Conservation (phyloP, 2,113 vertebrate species). For the Eurypyga helias region DNA sequence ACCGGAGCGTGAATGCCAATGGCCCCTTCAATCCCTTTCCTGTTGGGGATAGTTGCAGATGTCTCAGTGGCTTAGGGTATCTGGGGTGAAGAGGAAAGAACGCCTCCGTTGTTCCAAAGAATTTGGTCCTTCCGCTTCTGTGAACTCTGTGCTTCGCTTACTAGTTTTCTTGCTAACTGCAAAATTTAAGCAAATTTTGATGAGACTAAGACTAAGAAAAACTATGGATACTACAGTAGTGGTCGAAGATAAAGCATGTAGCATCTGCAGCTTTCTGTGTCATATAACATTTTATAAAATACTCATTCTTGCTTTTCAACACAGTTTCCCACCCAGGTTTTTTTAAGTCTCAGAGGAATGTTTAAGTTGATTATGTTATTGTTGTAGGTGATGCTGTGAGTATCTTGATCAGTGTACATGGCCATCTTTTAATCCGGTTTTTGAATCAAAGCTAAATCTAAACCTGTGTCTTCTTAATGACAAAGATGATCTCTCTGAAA, state of each 20-base stretch:
- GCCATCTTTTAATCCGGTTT: background rate
- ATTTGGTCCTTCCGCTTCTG: background rate
- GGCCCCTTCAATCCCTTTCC: background rate
- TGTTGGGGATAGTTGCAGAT: background rate
- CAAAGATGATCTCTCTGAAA: background rate
- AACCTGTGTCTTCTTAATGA: background rate
- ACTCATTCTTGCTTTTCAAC: background rate
- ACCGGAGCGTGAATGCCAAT: background rate
- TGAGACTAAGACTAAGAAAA: background rate
- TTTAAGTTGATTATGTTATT: background rate
- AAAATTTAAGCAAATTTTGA: background rate
- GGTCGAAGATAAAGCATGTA: background rate
- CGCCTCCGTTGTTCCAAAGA: accelerated
- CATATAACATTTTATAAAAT: background rate
- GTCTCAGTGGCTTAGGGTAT: background rate
- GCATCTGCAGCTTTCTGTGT: background rate
- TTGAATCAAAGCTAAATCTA: background rate
- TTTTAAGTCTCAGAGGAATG: background rate
- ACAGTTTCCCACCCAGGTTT: background rate
- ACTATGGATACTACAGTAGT: background rate
- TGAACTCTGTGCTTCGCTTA: background rate
- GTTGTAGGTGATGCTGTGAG: background rate
- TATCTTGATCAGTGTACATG: background rate
- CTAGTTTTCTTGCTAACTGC: background rate
- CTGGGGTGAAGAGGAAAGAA: background rate